phyloP scores from a whole-genome alignment of 2,797 vertebrate genomes.

The Labroides dimidiatus region DNA sequence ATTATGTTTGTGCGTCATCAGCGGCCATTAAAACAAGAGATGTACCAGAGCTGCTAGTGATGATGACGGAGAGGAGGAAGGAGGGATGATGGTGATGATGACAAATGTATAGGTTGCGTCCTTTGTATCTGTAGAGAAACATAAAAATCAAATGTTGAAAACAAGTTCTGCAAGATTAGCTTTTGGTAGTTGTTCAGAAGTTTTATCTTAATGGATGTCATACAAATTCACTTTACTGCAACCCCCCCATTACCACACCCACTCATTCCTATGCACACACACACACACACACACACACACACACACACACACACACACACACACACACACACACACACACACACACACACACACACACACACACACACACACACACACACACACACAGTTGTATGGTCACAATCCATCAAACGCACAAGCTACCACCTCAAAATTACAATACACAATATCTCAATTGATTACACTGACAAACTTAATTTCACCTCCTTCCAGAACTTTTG shows the following conservation, averaged over 20 bases:
- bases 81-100: conserved; percentile 3
- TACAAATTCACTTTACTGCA: conserved; percentile 37
- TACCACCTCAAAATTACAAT: conserved; percentile 15
- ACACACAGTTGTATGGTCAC: not conserved
- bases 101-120: conserved; percentile 23
- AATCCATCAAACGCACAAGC: not conserved
- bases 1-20: conserved; percentile 76
- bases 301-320: conserved; percentile 34
- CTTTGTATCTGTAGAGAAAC: conserved; percentile 3
- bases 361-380: conserved; percentile 7
- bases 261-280: conserved; percentile 34
- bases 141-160: not conserved
- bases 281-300: conserved; percentile 1
- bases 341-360: conserved; percentile 41
- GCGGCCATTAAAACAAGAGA: conserved; percentile 76
- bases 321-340: conserved; percentile 23
- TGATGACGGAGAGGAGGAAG: conserved; percentile 29
- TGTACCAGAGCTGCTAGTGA: conserved; percentile 49
- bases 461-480: conserved; percentile 5
- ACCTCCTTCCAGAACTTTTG: conserved; percentile 31
- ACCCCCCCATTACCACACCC: conserved; percentile 41
- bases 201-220: conserved; percentile 3
- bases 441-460: conserved; percentile 36
- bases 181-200: conserved; percentile 7
- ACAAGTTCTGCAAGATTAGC: not conserved